Percentiles rank a stretch among this genome's conserved stretches.
phyloP scores from a whole-genome alignment of 2,888 invertebrate species.

The Marronus borbonicus region DNA sequence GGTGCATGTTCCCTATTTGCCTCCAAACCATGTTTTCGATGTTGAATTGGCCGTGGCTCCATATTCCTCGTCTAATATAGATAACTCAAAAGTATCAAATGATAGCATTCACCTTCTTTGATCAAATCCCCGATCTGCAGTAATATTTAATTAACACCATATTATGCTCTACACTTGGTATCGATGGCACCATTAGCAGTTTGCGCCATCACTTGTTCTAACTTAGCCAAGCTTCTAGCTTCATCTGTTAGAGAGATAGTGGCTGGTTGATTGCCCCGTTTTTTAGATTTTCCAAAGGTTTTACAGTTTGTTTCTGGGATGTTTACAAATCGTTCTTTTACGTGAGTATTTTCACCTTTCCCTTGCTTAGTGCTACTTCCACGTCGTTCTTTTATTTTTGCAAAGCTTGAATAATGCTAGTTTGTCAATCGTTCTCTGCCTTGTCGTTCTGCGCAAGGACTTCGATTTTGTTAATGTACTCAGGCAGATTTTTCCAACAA shows the following conservation, averaged over 20 bases:
- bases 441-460: conserved; percentile 55
- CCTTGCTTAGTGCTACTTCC: conserved; percentile 63
- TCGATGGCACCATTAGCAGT: conserved; percentile 89
- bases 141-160: conserved; percentile 87
- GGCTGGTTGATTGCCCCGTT: conserved; percentile 71
- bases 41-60: conserved; percentile 83
- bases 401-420: conserved; percentile 64
- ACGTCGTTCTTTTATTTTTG: conserved; percentile 64
- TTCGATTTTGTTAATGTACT: conserved; percentile 67
- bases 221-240: conserved; percentile 77
- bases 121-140: conserved; percentile 82
- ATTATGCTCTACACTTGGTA: conserved; percentile 87
- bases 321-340: conserved; percentile 72
- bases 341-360: conserved; percentile 68
- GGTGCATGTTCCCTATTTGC: conserved; percentile 91
- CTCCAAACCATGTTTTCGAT: conserved; percentile 87
- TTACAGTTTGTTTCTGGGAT: conserved; percentile 77
- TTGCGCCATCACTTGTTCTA: conserved; percentile 84
- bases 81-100: conserved; percentile 81
- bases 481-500: conserved; percentile 74
- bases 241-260: conserved; percentile 72
- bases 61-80: conserved; percentile 82
- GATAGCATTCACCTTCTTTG: conserved; percentile 78
- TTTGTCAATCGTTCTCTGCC: conserved; percentile 65
- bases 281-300: conserved; percentile 66